Conservation (phyloP, 2,113 vertebrate genomes). For the Cinclus cinclus region DNA sequence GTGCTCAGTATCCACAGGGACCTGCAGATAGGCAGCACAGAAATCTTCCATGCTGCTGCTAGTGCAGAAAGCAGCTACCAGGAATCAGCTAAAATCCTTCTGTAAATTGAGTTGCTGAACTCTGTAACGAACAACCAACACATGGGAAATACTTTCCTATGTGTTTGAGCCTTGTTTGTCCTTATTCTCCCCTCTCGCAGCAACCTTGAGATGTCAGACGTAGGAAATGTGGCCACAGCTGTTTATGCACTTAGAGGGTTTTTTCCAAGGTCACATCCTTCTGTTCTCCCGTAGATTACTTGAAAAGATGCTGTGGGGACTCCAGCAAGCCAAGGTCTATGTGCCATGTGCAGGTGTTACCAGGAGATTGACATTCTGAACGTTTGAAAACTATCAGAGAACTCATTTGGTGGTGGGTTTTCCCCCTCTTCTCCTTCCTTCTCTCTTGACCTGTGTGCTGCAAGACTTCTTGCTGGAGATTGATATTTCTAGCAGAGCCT, state of each 20-base stretch:
- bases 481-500: background rate
- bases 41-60: background rate
- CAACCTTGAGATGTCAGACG: conserved; percentile 71
- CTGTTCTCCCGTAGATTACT: background rate
- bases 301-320: conserved; percentile 52
- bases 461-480: conserved; percentile 20
- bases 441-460: background rate
- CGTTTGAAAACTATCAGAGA: background rate
- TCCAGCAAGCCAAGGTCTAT: conserved; percentile 22
- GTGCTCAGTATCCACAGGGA: background rate
- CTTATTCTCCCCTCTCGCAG: conserved; percentile 11
- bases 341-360: background rate
- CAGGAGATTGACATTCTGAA: conserved; percentile 21
- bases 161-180: background rate
- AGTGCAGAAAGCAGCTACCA: background rate
- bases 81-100: background rate
- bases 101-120: background rate
- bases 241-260: conserved; percentile 70
- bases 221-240: conserved; percentile 70
- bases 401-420: background rate
- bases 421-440: background rate
- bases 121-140: background rate
- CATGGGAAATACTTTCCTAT: background rate
- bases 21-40: background rate
- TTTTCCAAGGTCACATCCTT: conserved; percentile 63